Base-by-base conservation (phyloP, 2,888 invertebrate species). In the Papilio elwesi region DNA sequence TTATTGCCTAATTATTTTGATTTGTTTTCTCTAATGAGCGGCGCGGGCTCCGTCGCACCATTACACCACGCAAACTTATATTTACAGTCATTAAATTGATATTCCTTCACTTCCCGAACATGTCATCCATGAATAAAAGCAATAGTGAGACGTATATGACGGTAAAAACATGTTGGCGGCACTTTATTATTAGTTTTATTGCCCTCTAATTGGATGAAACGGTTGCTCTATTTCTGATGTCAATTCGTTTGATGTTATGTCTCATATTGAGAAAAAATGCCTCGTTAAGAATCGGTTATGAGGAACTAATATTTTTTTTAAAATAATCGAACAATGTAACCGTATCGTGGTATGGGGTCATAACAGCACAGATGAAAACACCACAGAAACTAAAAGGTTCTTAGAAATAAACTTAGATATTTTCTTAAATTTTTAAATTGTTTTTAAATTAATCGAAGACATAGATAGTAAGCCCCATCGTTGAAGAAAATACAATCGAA, bases 1-100 rank as follows among this genome's bases (percentile, higher is more conserved):
- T 92, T 92, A 92, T 89, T 85, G 85, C 87, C 90, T 91, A 90
- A 92, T 92, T 90, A 91, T 87, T 87, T 90, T 90, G 91, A 91
- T 92, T 92, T 92, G 91, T 91, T 91, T 91, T 90, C 85, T 84
- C 84, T 90, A 92, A 92, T 91, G 88, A 91, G 85, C 80, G 83
- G 82, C 80, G 84, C 84, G 84, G 83, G 84, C 82, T 84, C 82
- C 84, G 83, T 86, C 84, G 85, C 83, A 83, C 83, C 86, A 85
- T 87, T 81, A 82, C 77, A 74, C 74, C 55, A 74, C 75, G 78
- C 80, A 76, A 79, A 72, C 38, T 38, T 65, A 52, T 64, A 70
- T 75, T 74, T 71, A 53, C 67, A 52, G 15, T 36, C 47, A 6
- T 12, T 69, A 68, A 75, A 68, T n/a, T 13, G 7, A 6, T 13